phyloP scores from a whole-genome alignment of 2,888 invertebrate species.

The Ormyrus rosae region DNA sequence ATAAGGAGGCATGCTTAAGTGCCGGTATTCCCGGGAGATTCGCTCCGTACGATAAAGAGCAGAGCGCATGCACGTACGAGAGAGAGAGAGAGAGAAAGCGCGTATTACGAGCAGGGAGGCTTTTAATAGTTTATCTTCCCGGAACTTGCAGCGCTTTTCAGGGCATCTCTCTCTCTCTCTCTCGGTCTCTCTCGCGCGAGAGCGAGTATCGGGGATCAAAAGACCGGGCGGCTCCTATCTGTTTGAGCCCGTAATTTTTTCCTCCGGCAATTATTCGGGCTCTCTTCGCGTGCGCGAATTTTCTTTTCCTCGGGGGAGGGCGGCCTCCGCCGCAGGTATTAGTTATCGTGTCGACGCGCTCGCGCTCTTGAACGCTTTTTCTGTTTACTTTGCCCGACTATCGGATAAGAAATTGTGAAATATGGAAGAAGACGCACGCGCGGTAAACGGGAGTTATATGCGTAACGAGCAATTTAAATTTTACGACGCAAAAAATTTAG shows the following conservation, averaged over 20 bases:
- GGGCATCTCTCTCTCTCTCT: neutral
- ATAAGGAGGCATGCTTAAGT: slow-evolving; percentile 16
- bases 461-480: slow-evolving; percentile 4
- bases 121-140: slow-evolving; percentile 51
- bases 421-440: neutral
- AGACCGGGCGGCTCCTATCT: slow-evolving; percentile 19
- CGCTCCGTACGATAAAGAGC: slow-evolving; percentile 20
- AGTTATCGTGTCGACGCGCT: slow-evolving; percentile 2
- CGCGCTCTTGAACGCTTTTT: neutral
- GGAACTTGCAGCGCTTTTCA: slow-evolving; percentile 39
- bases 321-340: neutral
- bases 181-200: neutral
- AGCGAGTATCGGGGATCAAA: slow-evolving; percentile 39
- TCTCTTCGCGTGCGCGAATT: slow-evolving; percentile 23
- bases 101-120: slow-evolving; percentile 17
- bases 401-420: slow-evolving; percentile 15
- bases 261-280: no score
- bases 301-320: neutral
- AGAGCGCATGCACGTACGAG: neutral
- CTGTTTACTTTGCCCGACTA: neutral
- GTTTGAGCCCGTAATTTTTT: slow-evolving; percentile 2
- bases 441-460: neutral
- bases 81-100: neutral
- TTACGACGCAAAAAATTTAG: neutral
- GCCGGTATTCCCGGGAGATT: slow-evolving; percentile 10